These are phyloP conservation scores for Coptotermes formosanus DNA, from an alignment of 1,140 invertebrate species.

Conservation along the genomic window DNA sequence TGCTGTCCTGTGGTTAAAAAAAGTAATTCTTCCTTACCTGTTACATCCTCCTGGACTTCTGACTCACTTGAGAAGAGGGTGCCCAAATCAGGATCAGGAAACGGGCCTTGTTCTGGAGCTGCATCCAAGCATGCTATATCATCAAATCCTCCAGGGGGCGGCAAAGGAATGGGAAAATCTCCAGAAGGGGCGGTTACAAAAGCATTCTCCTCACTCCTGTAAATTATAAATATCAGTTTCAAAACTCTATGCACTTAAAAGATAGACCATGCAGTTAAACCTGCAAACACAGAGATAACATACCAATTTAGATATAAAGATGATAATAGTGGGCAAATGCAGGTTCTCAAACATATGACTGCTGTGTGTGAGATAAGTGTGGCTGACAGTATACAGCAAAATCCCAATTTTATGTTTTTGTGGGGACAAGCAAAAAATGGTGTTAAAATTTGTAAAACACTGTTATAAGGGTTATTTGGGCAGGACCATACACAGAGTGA, in stretches of 20 bases:
- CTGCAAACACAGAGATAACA: slow-evolving; percentile 26
- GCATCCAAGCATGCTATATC: slow-evolving; percentile 44
- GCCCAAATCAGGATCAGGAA: slow-evolving; percentile 46
- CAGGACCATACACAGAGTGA: no score
- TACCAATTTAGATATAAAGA: neutral
- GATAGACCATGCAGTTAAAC: neutral
- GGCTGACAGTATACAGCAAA: no score
- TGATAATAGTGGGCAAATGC: neutral
- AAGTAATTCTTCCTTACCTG: slow-evolving; percentile 40
- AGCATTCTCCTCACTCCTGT: slow-evolving; percentile 48
- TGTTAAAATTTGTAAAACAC: no score
- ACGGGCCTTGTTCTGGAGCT: slow-evolving; percentile 46
- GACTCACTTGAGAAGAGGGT: slow-evolving; percentile 47
- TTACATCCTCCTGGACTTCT: slow-evolving; percentile 46
- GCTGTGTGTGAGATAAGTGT: no score
- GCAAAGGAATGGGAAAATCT: slow-evolving; percentile 49
- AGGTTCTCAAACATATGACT: no score
- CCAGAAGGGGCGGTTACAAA: slow-evolving; percentile 40
- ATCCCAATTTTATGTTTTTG: no score
- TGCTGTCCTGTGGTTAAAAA: no score
- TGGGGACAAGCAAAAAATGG: no score
- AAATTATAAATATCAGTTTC: slow-evolving; percentile 18
- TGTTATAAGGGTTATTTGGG: no score
- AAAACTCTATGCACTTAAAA: neutral
- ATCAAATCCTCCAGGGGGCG: slow-evolving; percentile 45